Base-by-base conservation (phyloP, 2,888 invertebrate species). In the Heteropelma amictum region DNA sequence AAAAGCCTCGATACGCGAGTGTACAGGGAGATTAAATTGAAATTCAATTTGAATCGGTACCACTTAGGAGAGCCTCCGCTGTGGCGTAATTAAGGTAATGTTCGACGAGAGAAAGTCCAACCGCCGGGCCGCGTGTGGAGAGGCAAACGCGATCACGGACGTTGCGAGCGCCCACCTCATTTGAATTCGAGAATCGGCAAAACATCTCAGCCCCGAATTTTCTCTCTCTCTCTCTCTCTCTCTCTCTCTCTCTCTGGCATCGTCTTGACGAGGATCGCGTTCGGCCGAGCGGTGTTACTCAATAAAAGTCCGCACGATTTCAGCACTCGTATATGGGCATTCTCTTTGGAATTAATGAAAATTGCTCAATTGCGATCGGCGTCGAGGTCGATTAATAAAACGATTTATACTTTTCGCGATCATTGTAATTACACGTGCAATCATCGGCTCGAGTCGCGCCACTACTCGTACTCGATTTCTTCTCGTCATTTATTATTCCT, bases 81-180 rank as follows among this genome's bases (percentile, higher is more conserved):
- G 70, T 70, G 70, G 70, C 74, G 74, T 74, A 74, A 74, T 74
- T 74, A 74, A 74, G 74, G 74, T 74, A 74, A 74, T 74, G 74
- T 70, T 65, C 74, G 74, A 74, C 74, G 54, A 70, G 74, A 74
- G 74, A 74, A 74, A 74, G 74, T 74, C 65, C 53, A 30, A 35
- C 35, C 45, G 23, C 10, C 28, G 23, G 42, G 28, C 60, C 26
- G 42, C n/a, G n/a, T n/a, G n/a, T n/a, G n/a, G n/a, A 17, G 56
- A 42, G 63, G 68, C 63, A 35, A 73, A 73, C 30, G 14, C 47
- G 67, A 60, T 71, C 40, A 17, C 49, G 47, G 58, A 64, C 53
- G 38, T 33, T 47, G n/a, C n/a, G 64, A 56, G 56, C 40, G 56
- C 14, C 56, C 72, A 40, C 35, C 72, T 72, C 74, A 69, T 74